Evolutionary conservation across 1,140 invertebrate species (phyloP).

Genomic region (Daktulosphaira vitifoliae): DNA sequence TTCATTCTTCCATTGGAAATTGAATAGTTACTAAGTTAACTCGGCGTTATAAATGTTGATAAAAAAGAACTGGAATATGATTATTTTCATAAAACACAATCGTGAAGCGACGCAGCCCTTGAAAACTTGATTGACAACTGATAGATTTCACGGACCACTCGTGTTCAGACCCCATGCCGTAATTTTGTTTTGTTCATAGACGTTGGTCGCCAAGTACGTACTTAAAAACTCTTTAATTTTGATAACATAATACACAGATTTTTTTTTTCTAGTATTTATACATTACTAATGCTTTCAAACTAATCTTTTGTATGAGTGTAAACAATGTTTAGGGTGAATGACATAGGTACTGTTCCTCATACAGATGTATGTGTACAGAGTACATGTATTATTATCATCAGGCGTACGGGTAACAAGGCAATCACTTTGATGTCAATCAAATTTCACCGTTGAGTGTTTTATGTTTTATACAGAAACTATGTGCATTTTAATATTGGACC

Average conservation of each 20-base stretch:
- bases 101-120: neutral
- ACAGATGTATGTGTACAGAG: too few species aligned
- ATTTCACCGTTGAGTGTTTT: constrained; percentile 18
- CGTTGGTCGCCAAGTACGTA: constrained; percentile 19
- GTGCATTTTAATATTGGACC: too few species aligned
- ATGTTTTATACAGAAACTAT: neutral
- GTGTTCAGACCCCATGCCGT: neutral
- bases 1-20: too few species aligned
- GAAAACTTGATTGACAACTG: constrained; percentile 27
- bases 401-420: constrained; percentile 2
- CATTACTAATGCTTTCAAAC: constrained; percentile 12
- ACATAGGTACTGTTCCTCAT: neutral
- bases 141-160: constrained; percentile 28
- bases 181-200: constrained; percentile 10
- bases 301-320: constrained; percentile 28
- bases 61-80: too few species aligned
- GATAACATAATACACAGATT: neutral
- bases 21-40: too few species aligned
- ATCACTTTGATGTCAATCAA: constrained; percentile 29
- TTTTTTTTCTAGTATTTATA: constrained; percentile 15
- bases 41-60: too few species aligned
- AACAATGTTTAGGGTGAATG: constrained; percentile 22
- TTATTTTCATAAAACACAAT: too few species aligned
- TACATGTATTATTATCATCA: too few species aligned
- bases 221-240: constrained; percentile 22